Conservation (phyloP, 1,140 invertebrate species). For the Drosophila auraria region DNA sequence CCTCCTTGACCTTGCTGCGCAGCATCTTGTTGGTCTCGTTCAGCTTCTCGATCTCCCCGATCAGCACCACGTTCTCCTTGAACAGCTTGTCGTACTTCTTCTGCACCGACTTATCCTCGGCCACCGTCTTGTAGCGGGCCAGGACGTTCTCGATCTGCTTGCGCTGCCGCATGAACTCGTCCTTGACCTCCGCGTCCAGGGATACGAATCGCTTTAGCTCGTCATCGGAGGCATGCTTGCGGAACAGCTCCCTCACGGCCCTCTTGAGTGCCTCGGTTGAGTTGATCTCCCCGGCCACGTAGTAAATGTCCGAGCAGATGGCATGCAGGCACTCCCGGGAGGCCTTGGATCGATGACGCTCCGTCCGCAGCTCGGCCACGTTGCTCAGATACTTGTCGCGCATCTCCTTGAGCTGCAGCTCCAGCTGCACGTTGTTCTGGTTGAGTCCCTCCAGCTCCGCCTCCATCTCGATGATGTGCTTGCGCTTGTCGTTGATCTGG, state of each 20-base stretch:
- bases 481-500: slow-evolving; percentile 92
- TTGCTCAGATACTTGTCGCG: slow-evolving; percentile 91
- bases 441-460: slow-evolving; percentile 88
- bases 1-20: slow-evolving; percentile 50
- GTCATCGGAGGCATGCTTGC: slow-evolving; percentile 89
- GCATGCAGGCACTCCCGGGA: slow-evolving; percentile 89
- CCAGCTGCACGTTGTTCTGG: slow-evolving; percentile 87
- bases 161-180: slow-evolving; percentile 92
- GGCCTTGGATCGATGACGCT: slow-evolving; percentile 88
- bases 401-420: slow-evolving; percentile 90
- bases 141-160: slow-evolving; percentile 92
- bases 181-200: slow-evolving; percentile 90
- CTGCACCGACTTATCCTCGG: slow-evolving; percentile 62
- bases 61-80: slow-evolving; percentile 91
- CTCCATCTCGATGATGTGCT: slow-evolving; percentile 91
- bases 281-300: slow-evolving; percentile 91
- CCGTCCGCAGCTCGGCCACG: slow-evolving; percentile 89
- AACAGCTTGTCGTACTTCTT: slow-evolving; percentile 82
- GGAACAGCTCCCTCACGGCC: slow-evolving; percentile 88
- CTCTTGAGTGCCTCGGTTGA: slow-evolving; percentile 91
- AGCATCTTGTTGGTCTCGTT: slow-evolving; percentile 55
- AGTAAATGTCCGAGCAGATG: slow-evolving; percentile 92
- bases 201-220: slow-evolving; percentile 88
- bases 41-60: slow-evolving; percentile 87
- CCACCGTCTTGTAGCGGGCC: slow-evolving; percentile 85